These are phyloP conservation scores for Rafetus swinhoei DNA, from an alignment of 2,113 vertebrate genomes.

Conservation along the genomic window DNA sequence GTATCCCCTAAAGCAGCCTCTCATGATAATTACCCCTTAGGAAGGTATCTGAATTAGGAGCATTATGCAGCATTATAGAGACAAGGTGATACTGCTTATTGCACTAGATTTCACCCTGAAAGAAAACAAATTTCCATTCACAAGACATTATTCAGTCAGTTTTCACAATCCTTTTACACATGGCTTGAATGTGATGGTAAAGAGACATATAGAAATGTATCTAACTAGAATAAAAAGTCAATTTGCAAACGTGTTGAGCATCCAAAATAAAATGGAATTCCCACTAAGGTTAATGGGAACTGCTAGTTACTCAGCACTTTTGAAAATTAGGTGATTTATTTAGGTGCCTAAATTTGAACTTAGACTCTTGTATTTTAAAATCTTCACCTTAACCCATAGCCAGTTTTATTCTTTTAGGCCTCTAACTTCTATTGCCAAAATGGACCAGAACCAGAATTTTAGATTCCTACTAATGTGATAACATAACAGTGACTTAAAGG, in stretches of 20 bases:
- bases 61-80: neutral
- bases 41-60: neutral
- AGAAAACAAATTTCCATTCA: neutral
- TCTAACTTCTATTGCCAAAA: neutral
- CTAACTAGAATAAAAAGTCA: constrained; percentile 22
- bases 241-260: constrained; percentile 24
- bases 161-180: constrained; percentile 7
- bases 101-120: neutral
- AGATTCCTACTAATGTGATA: neutral
- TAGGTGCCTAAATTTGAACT: neutral
- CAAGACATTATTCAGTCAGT: constrained; percentile 5
- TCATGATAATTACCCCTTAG: neutral
- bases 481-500: neutral
- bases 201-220: neutral
- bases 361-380: neutral
- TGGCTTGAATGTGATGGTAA: neutral
- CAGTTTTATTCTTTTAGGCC: neutral
- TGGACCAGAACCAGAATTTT: neutral
- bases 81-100: neutral
- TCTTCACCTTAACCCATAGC: neutral
- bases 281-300: constrained; percentile 1
- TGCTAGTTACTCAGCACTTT: neutral
- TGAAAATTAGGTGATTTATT: neutral
- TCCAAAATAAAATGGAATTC: constrained; percentile 10
- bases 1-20: neutral